Percentiles rank a stretch among this genome's conserved stretches.
These are phyloP conservation scores for Pristiophorus japonicus DNA, from an alignment of 2,113 vertebrate species.

Conservation along the genomic window DNA sequence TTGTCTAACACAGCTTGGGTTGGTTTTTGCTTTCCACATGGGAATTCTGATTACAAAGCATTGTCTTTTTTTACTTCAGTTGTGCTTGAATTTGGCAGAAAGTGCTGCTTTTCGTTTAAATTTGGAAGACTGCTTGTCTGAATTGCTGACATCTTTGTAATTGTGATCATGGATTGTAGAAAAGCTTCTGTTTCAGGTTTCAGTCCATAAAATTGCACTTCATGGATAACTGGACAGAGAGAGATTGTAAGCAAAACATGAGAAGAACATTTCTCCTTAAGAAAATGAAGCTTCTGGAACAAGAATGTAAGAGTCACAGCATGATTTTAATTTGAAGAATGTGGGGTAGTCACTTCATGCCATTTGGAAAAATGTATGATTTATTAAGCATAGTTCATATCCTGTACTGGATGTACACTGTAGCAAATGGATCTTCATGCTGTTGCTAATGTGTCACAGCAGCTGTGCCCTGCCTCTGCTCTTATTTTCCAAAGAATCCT, in stretches of 20 bases:
- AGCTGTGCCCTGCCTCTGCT: not conserved
- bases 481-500: slow-evolving; percentile 5
- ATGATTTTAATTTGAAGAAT: slow-evolving; percentile 7
- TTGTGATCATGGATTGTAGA: not conserved
- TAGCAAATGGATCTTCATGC: slow-evolving; percentile 14
- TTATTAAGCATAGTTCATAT: not conserved
- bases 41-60: slow-evolving; percentile 27
- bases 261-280: not conserved
- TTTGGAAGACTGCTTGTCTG: slow-evolving; percentile 35
- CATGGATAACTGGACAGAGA: slow-evolving; percentile 6
- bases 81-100: slow-evolving; percentile 17
- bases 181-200: slow-evolving; percentile 37
- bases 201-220: slow-evolving; percentile 19
- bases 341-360: not conserved
- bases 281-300: not conserved
- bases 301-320: not conserved
- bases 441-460: slow-evolving; percentile 14
- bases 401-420: not conserved
- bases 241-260: not conserved
- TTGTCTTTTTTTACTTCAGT: slow-evolving; percentile 29
- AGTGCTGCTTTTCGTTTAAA: slow-evolving; percentile 23
- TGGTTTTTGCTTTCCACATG: slow-evolving; percentile 25
- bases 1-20: not conserved
- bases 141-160: slow-evolving; percentile 18
- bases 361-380: not conserved